These are phyloP conservation scores for Semnornis frantzii DNA, from an alignment of 2,113 vertebrate species.

Conservation along the genomic window DNA sequence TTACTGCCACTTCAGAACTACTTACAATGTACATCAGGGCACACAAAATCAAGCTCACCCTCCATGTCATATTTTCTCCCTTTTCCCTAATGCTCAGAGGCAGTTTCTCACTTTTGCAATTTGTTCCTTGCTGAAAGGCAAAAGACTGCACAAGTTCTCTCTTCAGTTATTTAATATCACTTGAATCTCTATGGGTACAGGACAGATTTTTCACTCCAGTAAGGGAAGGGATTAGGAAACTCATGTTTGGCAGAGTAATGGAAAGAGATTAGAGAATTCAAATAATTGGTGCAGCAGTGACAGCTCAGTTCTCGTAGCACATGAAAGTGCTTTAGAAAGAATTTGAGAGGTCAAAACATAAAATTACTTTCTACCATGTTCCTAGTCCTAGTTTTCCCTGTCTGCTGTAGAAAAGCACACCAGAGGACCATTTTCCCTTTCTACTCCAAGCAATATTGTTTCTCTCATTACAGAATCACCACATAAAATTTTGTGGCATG, in stretches of 20 bases:
- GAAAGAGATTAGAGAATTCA: constrained; percentile 55
- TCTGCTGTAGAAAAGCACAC: constrained; percentile 17
- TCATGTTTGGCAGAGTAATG: constrained; percentile 26
- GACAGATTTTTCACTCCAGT: neutral
- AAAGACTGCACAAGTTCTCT: neutral
- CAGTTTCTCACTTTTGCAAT: fast-evolving
- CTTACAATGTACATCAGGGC: neutral
- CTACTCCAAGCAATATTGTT: constrained; percentile 29
- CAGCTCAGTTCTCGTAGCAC: neutral
- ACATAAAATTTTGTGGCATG: constrained; percentile 35
- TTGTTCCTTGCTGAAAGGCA: constrained; percentile 23
- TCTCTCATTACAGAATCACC: constrained; percentile 35
- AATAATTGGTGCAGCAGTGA: neutral
- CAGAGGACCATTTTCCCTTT: constrained; percentile 31
- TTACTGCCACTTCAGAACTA: neutral
- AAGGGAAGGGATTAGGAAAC: constrained; percentile 37
- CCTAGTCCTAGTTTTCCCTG: constrained; percentile 23
- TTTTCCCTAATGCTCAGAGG: neutral
- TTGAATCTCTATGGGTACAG: neutral
- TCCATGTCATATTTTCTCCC: neutral
- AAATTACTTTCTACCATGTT: constrained; percentile 50
- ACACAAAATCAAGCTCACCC: neutral
- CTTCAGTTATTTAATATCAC: constrained; percentile 19
- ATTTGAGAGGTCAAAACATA: constrained; percentile 51
- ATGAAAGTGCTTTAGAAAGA: constrained; percentile 35